Percentiles rank a stretch among this genome's conserved stretches.
Evolutionary conservation across 2,888 invertebrate genomes (phyloP).

Genomic region (Saturnia pavonia): DNA sequence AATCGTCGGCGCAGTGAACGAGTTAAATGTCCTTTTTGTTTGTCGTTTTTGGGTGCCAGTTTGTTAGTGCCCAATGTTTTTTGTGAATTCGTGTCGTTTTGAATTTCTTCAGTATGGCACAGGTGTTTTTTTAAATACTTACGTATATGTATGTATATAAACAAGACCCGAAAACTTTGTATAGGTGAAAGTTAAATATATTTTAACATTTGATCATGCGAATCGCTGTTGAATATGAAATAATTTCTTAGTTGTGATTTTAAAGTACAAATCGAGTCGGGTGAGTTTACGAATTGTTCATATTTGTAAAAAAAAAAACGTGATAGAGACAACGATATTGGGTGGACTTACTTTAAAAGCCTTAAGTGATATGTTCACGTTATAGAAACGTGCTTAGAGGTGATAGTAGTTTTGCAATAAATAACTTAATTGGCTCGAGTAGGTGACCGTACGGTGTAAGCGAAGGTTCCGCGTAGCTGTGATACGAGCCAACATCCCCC

Average conservation of each 20-base stretch:
- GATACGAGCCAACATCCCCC: slow-evolving; percentile 44
- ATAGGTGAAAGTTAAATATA: slow-evolving; percentile 11
- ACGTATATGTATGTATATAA: neutral
- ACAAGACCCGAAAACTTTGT: neutral
- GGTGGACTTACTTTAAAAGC: neutral
- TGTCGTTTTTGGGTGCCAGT: slow-evolving; percentile 8
- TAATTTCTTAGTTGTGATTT: slow-evolving; percentile 63
- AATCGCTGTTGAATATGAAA: slow-evolving; percentile 41
- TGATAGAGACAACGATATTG: slow-evolving; percentile 20
- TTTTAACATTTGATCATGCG: slow-evolving; percentile 23
- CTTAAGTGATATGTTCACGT: neutral
- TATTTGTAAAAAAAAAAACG: neutral
- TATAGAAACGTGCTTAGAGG: neutral
- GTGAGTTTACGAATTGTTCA: slow-evolving; percentile 41
- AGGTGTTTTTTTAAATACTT: neutral
- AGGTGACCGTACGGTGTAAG: slow-evolving; percentile 25
- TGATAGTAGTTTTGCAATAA: neutral
- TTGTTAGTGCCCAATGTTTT: slow-evolving; percentile 2
- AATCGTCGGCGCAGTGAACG: neutral
- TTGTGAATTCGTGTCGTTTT: neutral
- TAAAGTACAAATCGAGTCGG: slow-evolving; percentile 72
- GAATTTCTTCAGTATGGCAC: neutral
- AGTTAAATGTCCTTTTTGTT: slow-evolving; percentile 8
- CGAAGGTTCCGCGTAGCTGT: slow-evolving; percentile 48
- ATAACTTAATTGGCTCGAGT: neutral